phyloP scores from a whole-genome alignment of 2,797 vertebrate genomes.

The Distichodus sexfasciatus region DNA sequence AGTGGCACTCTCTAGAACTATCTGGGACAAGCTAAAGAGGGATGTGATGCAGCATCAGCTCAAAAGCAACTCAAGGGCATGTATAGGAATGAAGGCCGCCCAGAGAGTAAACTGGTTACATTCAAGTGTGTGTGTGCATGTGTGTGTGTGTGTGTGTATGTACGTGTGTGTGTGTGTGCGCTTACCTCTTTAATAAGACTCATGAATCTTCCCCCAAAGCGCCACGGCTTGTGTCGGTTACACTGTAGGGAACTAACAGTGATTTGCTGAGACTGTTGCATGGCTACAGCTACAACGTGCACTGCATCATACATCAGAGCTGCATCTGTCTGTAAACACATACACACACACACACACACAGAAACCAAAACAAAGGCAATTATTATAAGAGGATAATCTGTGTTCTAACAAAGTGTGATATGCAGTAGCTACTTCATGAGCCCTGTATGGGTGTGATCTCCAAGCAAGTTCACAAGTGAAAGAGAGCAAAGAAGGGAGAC shows the following conservation, averaged over 20 bases:
- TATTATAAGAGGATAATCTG: no score
- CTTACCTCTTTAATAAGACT: slow-evolving; percentile 92
- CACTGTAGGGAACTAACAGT: slow-evolving; percentile 97
- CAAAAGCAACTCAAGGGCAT: neutral
- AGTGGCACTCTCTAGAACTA: no score
- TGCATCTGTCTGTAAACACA: slow-evolving; percentile 86
- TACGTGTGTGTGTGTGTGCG: slow-evolving; percentile 7
- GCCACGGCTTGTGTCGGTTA: slow-evolving; percentile 95
- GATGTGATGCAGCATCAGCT: slow-evolving; percentile 43
- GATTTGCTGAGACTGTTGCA: slow-evolving; percentile 96
- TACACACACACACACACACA: slow-evolving; percentile 26
- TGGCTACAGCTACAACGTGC: slow-evolving; percentile 92
- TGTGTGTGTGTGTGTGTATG: slow-evolving; percentile 29
- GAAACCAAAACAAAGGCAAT: neutral
- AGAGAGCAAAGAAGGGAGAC: neutral
- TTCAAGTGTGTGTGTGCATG: neutral
- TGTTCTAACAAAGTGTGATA: no score
- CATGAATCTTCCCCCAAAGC: slow-evolving; percentile 93
- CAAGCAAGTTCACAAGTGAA: neutral
- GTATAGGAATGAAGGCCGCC: neutral
- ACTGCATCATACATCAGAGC: slow-evolving; percentile 96
- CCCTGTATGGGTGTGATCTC: no score
- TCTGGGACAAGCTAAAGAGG: slow-evolving; percentile 13
- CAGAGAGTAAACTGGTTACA: no score
- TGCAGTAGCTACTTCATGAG: no score